These are phyloP conservation scores for Apodemia duryi DNA, from an alignment of 2,888 invertebrate species.

Conservation along the genomic window DNA sequence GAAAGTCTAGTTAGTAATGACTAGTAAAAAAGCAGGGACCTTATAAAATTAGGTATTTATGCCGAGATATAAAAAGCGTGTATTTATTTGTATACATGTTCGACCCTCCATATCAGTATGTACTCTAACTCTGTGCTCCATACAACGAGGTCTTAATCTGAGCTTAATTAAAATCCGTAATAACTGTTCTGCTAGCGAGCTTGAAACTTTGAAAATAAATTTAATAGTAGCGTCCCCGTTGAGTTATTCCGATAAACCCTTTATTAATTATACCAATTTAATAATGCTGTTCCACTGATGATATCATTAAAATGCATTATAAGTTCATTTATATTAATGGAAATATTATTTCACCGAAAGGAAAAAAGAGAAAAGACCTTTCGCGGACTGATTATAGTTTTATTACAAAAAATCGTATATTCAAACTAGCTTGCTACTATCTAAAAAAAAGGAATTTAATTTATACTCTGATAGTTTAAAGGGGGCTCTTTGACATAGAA, in stretches of 20 bases:
- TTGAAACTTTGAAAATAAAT: slow-evolving; percentile 13
- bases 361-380: not conserved
- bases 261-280: slow-evolving; percentile 8
- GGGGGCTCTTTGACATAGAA: too few species aligned
- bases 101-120: not conserved
- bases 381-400: not conserved
- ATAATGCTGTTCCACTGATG: not conserved
- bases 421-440: too few species aligned
- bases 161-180: slow-evolving; percentile 19
- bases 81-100: not conserved
- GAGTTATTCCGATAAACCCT: slow-evolving; percentile 9
- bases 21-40: too few species aligned
- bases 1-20: too few species aligned
- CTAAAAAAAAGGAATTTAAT: too few species aligned
- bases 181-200: slow-evolving; percentile 14
- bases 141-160: slow-evolving; percentile 20
- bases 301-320: slow-evolving; percentile 2
- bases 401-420: too few species aligned
- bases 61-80: too few species aligned
- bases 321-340: not conserved
- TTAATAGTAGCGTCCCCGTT: slow-evolving; percentile 9
- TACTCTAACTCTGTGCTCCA: slow-evolving; percentile 7
- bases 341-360: not conserved
- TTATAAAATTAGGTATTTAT: too few species aligned
- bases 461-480: too few species aligned